Percentiles rank a stretch among this genome's conserved stretches.
phyloP scores from a whole-genome alignment of 2,113 vertebrate species.

The Ancistrus triradiatus region DNA sequence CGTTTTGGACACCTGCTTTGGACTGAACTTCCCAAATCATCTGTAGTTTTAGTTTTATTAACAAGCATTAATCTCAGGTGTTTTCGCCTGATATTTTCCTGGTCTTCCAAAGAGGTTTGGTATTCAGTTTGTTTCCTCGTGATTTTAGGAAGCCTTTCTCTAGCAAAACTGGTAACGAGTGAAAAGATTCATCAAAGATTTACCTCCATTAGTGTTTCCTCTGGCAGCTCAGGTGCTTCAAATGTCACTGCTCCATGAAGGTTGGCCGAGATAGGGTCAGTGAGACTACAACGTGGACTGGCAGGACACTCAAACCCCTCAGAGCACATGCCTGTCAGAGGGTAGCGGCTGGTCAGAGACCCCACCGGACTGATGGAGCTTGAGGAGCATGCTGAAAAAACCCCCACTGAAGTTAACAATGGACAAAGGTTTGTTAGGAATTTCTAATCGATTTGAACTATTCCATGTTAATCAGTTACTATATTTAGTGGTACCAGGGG shows the following conservation, averaged over 20 bases:
- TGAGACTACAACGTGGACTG: slow-evolving; percentile 77
- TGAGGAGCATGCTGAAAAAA: slow-evolving; percentile 75
- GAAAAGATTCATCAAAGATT: background rate
- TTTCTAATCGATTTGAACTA: too few relatives aligned
- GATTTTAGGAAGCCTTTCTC: background rate
- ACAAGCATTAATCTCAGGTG: too few relatives aligned
- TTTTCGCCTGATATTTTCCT: too few relatives aligned
- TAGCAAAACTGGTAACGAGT: too few relatives aligned
- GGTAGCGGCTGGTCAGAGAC: slow-evolving; percentile 78
- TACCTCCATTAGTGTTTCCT: slow-evolving; percentile 98
- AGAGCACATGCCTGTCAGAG: slow-evolving; percentile 68
- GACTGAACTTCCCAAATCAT: too few relatives aligned
- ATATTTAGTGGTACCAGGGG: too few relatives aligned
- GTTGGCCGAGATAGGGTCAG: slow-evolving; percentile 77
- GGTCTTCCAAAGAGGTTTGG: too few relatives aligned
- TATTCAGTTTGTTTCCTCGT: too few relatives aligned
- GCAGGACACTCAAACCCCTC: slow-evolving; percentile 75
- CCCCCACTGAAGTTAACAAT: background rate
- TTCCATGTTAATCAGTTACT: too few relatives aligned
- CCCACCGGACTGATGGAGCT: slow-evolving; percentile 82
- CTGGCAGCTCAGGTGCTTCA: slow-evolving; percentile 88
- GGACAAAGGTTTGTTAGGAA: too few relatives aligned
- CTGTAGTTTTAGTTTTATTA: too few relatives aligned
- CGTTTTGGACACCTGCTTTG: too few relatives aligned
- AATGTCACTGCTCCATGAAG: slow-evolving; percentile 83